Evolutionary conservation across 92 coral and sea anemone species (phyloP), one percentile per base, ranked within the genome.

Genomic region (Palythoa grandis): DNA sequence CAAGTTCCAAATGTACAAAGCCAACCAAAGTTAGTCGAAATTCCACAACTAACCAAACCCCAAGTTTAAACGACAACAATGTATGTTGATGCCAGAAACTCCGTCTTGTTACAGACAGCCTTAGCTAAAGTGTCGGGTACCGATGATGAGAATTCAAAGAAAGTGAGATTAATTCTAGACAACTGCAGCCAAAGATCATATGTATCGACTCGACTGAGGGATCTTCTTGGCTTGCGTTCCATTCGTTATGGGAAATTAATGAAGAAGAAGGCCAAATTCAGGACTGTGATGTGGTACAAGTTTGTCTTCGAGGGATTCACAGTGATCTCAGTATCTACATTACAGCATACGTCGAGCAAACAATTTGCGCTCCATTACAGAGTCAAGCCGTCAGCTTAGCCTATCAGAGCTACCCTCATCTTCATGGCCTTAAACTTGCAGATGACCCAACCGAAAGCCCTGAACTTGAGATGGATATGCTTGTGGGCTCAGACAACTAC

Each of bases 21-120:
- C 68, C 82, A 54, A 52, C 24, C 68, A 53, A 35, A 76, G 47
- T 24, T 15, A 69, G 43, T 69, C 24, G 73, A 69, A 69, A 25
- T 25, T 8, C 73, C 35, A 69, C 37, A 69, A 69, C 43, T 16
- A 69, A 12, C 73, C n/a, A 69, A 69, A 69, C 73, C 72, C 38
- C 39, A 23, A 69, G 40, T 69, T 8, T 47, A 69, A 69, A 69
- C 19, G 43, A 69, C 72, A 67, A 23, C 38, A 67, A 67, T 69
- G 73, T 69, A 69, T 74, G 79, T 47, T 65, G 84, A 69, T 69
- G 73, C 17, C 73, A 69, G 73, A 69, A 69, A 24, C 17, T 69
- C 76, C 0, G 91, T 89, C 12, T 50, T 90, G 48, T 48, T 92
- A 67, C 95, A 90, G 83, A 88, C 93, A 53, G 92, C 95, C 13